Evolutionary conservation across 1,140 invertebrate species (phyloP), one percentile per base, ranked within the genome.

Genomic region (Drosophila micromelanica): DNA sequence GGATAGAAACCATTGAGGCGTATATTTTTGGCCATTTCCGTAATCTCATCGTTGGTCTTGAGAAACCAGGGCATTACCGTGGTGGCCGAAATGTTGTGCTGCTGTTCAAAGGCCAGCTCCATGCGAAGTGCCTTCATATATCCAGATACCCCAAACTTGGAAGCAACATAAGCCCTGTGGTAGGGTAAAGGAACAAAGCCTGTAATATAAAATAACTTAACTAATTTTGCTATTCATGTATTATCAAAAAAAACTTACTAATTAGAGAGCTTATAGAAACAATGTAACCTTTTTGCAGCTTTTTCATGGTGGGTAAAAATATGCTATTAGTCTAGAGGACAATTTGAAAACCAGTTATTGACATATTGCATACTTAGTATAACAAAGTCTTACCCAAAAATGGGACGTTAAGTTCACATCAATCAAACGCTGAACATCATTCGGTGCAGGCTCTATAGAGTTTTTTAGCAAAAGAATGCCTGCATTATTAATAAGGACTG

Each of bases 181-280:
- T 65, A 89, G 13, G 85, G 59, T 37, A 90, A 0, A 0, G 80
- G 63, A 12, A 84, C 5, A 0, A 74, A 2, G 0, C 43, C 84
- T 90, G 20, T 4, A 11, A 12, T 7, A 0, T 38, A 2, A 38
- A 11, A 49, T 5, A 35, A 17, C 30, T 35, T 11, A 32, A n/a
- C n/a, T 2, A 23, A 8, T 1, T 17, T 56, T 8, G 17, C 0
- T n/a, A 9, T 15, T 2, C 2, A 12, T 51, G n/a, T 17, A 20
- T 4, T 40, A 6, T 15, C 9, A 9, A 20, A n/a, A 15, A 7
- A 42, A 1, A 38, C 57, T 62, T 27, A 89, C 97, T 97, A 27
- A 97, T 96, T 13, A 96, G 92, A 40, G 96, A 97, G 0, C 97
- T 95, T 20, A 98, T 94, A 2, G 95, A 97, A 0, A 98, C 96